Evolutionary conservation across 2,888 invertebrate species (phyloP).

Genomic region (Drosophila rubida): DNA sequence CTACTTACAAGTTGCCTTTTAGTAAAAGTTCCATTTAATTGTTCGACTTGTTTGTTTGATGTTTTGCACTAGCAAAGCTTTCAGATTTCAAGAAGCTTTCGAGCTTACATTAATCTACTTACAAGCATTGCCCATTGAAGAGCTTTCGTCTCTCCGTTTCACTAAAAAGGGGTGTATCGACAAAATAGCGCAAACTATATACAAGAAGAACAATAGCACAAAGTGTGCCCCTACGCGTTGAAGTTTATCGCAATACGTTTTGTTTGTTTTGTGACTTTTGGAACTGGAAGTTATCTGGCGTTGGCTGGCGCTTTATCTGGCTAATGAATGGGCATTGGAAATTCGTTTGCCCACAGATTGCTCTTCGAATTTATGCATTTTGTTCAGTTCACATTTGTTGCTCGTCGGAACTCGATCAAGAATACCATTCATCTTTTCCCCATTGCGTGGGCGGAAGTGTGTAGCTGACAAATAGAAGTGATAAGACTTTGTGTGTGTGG

Average conservation of each 20-base stretch:
- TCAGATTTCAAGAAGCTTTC: slow-evolving; percentile 1
- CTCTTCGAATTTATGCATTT: slow-evolving; percentile 41
- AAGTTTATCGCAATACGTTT: slow-evolving; percentile 47
- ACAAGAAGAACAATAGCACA: slow-evolving; percentile 3
- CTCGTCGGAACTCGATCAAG: slow-evolving; percentile 49
- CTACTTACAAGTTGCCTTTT: too few species aligned
- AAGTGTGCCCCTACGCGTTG: slow-evolving; percentile 28
- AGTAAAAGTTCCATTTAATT: too few species aligned
- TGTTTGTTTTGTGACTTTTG: slow-evolving; percentile 47
- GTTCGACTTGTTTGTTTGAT: background rate
- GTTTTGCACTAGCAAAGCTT: background rate
- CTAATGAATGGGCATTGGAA: slow-evolving; percentile 55
- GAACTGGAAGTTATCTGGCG: slow-evolving; percentile 40
- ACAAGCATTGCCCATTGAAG: background rate
- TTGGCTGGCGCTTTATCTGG: slow-evolving; percentile 35
- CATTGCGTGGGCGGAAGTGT: slow-evolving; percentile 65
- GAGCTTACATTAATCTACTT: background rate
- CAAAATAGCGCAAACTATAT: slow-evolving; percentile 9
- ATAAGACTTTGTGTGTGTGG: slow-evolving; percentile 37
- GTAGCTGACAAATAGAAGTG: slow-evolving; percentile 43
- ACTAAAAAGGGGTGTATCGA: slow-evolving; percentile 66
- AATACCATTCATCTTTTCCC: slow-evolving; percentile 2
- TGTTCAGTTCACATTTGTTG: slow-evolving; percentile 61
- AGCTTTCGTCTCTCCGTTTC: slow-evolving; percentile 8
- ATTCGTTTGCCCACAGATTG: slow-evolving; percentile 33